Evolutionary conservation across 2,888 invertebrate species (phyloP), one percentile per base, ranked within the genome.

Genomic region (Lampropteryx suffumata): DNA sequence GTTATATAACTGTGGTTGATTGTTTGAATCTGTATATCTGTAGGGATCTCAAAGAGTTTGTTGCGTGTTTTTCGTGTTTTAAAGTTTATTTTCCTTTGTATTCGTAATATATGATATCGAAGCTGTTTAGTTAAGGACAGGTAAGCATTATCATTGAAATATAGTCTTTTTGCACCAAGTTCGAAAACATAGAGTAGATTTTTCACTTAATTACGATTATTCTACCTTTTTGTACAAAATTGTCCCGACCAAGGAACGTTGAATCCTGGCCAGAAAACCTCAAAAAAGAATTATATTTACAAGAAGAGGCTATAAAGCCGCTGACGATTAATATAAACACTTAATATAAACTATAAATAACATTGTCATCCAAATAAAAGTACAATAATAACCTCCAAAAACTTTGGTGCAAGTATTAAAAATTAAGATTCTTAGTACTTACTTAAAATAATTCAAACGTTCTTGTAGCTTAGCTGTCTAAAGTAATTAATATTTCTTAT

Each of bases 401-500:
- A 60, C 42, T 45, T 61, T 59, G 68, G 68, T 70, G 69, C 66
- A 56, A 51, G 48, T 63, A 56, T 47, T 36, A 37, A 46, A 50
- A 50, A 17, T 27, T 54, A 27, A 50, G 52, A 55, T 54, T 56
- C 42, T 50, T 41, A 39, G 52, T 60, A 59, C 45, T 55, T 51
- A 60, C 58, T 60, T 44, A 47, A 50, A 55, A 40, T 53, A 45
- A 53, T 57, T 55, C 53, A 48, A 62, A 51, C 32, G 29, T 54
- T 59, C 64, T 62, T 56, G 65, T 79, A 79, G 73, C 67, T 69
- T 80, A 81, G 78, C 68, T 71, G 74, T 71, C 67, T 70, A 57
- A 57, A 60, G 62, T 72, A 64, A 66, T 57, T 61, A 65, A 67
- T 65, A 67, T 73, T 79, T 89, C 89, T 88, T 89, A 89, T 89